A percentile compares a stretch with the other conserved stretches of the same genome.
Conservation (phyloP, 92 coral and sea anemone species). For the Hydrozoanthus gracilis region DNA sequence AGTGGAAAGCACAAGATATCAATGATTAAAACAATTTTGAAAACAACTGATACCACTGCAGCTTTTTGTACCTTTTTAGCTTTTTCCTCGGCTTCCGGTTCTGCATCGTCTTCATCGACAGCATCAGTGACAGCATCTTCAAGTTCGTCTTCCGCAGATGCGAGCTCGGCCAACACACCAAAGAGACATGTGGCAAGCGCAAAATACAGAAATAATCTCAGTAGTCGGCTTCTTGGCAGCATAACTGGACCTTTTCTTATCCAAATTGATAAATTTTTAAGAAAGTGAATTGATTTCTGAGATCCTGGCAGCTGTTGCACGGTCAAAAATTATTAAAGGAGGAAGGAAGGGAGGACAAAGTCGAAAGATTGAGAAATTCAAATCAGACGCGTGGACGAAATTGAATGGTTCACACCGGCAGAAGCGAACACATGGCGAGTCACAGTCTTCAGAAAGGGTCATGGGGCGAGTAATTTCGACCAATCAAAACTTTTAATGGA, state of each 20-base stretch:
- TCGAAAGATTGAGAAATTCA: conserved; percentile 54
- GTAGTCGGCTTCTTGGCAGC: conserved; percentile 33
- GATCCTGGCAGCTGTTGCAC: conserved; percentile 17
- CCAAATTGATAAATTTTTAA: neutral
- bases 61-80: neutral
- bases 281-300: neutral
- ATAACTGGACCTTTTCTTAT: conserved; percentile 10
- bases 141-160: conserved; percentile 56
- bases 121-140: conserved; percentile 72
- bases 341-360: conserved; percentile 42
- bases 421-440: conserved; percentile 76
- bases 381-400: conserved; percentile 94
- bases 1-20: neutral
- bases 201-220: conserved; percentile 43
- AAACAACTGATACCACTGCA: neutral
- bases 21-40: neutral
- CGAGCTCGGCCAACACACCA: conserved; percentile 55
- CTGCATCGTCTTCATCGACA: conserved; percentile 72
- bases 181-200: conserved; percentile 55
- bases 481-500: conserved; percentile 52
- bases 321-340: conserved; percentile 33
- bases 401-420: conserved; percentile 78
- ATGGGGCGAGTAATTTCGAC: conserved; percentile 35
- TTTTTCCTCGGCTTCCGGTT: conserved; percentile 78
- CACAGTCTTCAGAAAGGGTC: neutral